Conservation (phyloP, 2,797 vertebrate species). For the Pseudochirops cupreus region DNA sequence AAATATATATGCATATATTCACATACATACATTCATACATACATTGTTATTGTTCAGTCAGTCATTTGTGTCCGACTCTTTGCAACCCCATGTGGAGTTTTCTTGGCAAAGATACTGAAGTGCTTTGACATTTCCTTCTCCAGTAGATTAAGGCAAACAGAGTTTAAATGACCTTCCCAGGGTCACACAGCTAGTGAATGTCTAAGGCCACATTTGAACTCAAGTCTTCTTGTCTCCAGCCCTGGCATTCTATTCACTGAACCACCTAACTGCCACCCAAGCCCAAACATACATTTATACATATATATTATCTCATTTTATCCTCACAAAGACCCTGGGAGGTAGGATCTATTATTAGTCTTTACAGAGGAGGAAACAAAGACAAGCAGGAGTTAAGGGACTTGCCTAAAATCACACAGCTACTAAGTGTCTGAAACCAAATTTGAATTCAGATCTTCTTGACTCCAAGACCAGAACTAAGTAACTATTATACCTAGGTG, state of each 20-base stretch:
- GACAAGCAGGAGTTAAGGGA: neutral
- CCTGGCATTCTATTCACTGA: neutral
- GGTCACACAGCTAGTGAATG: neutral
- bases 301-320: neutral
- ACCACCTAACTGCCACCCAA: neutral
- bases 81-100: neutral
- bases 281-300: neutral
- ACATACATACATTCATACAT: neutral
- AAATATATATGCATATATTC: neutral
- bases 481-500: neutral
- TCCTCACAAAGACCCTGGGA: neutral
- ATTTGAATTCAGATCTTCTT: neutral
- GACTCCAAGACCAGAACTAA: neutral
- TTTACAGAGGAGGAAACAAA: neutral
- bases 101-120: neutral
- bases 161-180: neutral
- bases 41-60: neutral
- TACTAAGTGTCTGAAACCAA: neutral
- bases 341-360: neutral
- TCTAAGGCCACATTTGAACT: neutral
- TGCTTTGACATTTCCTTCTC: neutral
- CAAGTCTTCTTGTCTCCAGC: neutral
- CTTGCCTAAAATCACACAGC: neutral
- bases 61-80: neutral
- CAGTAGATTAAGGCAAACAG: neutral